Percentiles rank a stretch among this genome's conserved stretches.
phyloP scores from a whole-genome alignment of 2,797 vertebrate genomes.

The Micromesistius poutassou region DNA sequence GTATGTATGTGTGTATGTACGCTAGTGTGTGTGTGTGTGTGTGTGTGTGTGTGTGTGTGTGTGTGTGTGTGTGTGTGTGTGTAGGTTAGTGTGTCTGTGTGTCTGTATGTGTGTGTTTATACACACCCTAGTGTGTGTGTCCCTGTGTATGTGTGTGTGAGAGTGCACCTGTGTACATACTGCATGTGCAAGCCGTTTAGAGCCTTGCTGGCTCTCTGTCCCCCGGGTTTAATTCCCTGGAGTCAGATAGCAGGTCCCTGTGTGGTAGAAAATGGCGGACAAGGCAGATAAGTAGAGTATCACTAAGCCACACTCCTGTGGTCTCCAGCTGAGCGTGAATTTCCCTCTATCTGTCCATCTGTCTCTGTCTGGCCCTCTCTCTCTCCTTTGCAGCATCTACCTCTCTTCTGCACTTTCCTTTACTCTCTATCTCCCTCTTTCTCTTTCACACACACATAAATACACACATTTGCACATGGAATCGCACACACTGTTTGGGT shows the following conservation, averaged over 20 bases:
- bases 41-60: background rate
- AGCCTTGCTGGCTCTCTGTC: slow-evolving; percentile 20
- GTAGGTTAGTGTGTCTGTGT: background rate
- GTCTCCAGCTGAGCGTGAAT: slow-evolving; percentile 35
- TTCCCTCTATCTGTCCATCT: slow-evolving; percentile 6
- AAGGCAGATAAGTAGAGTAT: slow-evolving; percentile 45
- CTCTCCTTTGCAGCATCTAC: background rate
- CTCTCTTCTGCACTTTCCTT: background rate
- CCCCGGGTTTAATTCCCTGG: slow-evolving; percentile 29
- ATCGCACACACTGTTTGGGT: background rate
- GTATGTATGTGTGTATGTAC: too few relatives aligned
- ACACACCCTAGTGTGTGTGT: background rate
- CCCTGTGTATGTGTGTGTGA: background rate
- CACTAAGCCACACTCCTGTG: slow-evolving; percentile 30
- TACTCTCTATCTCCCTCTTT: slow-evolving; percentile 8
- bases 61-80: background rate
- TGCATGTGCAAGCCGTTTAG: slow-evolving; percentile 23
- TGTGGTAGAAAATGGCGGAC: slow-evolving; percentile 46
- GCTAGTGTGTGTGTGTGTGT: too few relatives aligned
- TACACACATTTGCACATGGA: background rate
- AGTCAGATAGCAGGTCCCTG: slow-evolving; percentile 32
- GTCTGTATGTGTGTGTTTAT: background rate
- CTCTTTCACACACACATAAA: slow-evolving; percentile 14
- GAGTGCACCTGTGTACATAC: background rate
- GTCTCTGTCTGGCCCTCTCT: background rate